Percentiles rank a stretch among this genome's conserved stretches.
Conservation (phyloP, 2,113 vertebrate species). For the Cnemophilus loriae region DNA sequence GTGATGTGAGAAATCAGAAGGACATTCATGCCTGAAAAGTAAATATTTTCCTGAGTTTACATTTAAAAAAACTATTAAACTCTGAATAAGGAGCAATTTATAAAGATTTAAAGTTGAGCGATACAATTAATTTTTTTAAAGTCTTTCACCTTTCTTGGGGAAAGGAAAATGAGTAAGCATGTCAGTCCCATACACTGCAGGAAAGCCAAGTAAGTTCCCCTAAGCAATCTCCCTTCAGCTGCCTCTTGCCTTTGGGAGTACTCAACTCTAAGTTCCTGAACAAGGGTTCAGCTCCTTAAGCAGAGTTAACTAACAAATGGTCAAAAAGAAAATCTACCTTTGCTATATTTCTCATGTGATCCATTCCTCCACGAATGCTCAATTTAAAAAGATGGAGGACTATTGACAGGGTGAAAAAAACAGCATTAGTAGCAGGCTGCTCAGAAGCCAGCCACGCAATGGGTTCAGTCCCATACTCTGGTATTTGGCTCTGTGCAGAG, state of each 20-base stretch:
- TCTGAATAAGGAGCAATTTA: slow-evolving; percentile 39
- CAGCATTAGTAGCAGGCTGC: neutral
- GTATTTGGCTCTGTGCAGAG: neutral
- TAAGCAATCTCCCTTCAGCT: neutral
- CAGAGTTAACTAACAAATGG: neutral
- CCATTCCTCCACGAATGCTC: neutral
- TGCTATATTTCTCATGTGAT: accelerated
- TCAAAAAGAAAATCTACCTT: neutral
- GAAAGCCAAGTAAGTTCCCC: neutral
- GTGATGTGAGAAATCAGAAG: slow-evolving; percentile 55
- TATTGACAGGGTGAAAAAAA: neutral
- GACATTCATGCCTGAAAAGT: slow-evolving; percentile 62
- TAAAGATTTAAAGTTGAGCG: slow-evolving; percentile 49
- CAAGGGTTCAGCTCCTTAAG: neutral
- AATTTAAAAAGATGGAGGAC: neutral
- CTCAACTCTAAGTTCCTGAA: neutral
- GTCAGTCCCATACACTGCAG: neutral
- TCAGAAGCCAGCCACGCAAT: neutral
- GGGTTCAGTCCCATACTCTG: neutral
- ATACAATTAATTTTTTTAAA: neutral
- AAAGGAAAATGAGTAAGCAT: neutral
- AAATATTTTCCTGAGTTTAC: slow-evolving; percentile 20
- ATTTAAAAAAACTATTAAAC: slow-evolving; percentile 59
- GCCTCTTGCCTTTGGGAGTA: neutral
- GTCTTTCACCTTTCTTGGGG: neutral